A percentile compares a stretch with the other conserved stretches of the same genome.
phyloP scores from a whole-genome alignment of 2,797 vertebrate species.

The Ibycter americanus region DNA sequence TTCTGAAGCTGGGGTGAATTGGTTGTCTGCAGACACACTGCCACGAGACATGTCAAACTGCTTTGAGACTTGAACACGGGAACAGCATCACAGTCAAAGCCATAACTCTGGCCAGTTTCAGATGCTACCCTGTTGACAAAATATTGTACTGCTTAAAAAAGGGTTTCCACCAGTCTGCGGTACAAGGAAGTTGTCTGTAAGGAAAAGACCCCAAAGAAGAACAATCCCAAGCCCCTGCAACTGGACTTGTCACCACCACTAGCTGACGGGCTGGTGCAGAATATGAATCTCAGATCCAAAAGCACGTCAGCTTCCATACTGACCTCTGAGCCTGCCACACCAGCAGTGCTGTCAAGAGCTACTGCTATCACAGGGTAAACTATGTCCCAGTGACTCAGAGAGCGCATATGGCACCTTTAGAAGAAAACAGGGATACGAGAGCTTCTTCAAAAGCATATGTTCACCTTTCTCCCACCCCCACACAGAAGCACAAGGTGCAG shows the following conservation, averaged over 20 bases:
- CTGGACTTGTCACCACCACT: background rate
- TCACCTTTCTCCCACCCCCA: constrained; percentile 54
- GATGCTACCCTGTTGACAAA: background rate
- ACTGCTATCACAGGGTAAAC: background rate
- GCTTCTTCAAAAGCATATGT: constrained; percentile 52
- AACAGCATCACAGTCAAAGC: background rate
- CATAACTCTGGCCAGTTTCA: background rate
- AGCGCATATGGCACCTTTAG: background rate
- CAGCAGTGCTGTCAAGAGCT: background rate
- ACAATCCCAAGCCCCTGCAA: background rate
- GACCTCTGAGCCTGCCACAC: background rate
- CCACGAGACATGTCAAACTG: background rate
- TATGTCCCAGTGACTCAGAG: background rate
- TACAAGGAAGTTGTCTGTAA: background rate
- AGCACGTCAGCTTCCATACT: background rate
- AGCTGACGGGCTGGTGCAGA: background rate
- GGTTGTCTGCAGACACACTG: background rate
- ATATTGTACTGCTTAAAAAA: background rate
- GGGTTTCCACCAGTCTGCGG: background rate
- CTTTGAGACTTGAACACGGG: background rate
- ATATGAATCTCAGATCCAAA: background rate
- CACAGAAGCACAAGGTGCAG: background rate
- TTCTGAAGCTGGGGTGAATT: background rate
- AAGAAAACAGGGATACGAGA: background rate
- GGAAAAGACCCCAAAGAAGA: background rate